Percentiles rank a stretch among this genome's conserved stretches.
phyloP scores from a whole-genome alignment of 2,888 invertebrate species.

The Tachina grossa region DNA sequence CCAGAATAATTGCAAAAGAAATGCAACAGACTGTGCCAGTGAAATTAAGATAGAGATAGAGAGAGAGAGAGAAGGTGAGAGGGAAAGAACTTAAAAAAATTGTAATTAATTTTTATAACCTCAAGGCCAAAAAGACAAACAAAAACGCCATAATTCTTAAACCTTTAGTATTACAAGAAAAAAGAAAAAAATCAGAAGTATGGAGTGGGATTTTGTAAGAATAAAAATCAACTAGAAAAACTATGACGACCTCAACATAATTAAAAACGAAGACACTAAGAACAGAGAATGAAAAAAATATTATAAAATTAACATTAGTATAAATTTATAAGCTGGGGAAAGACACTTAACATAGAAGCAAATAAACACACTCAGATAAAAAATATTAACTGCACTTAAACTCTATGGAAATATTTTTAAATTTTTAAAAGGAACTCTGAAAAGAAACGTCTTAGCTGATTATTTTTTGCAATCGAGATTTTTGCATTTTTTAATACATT shows the following conservation, averaged over 20 bases:
- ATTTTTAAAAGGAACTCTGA: not conserved
- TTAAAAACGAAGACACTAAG: slow-evolving; percentile 3
- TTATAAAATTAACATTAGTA: not conserved
- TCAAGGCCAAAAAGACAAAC: slow-evolving; percentile 74
- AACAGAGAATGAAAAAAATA: slow-evolving; percentile 18
- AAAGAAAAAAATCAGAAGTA: not conserved
- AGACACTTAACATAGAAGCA: not conserved
- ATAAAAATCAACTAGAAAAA: not conserved
- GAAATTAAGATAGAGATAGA: no score
- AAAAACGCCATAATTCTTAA: slow-evolving; percentile 26
- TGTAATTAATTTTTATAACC: slow-evolving; percentile 81
- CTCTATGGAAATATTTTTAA: no score
- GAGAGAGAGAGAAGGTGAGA: slow-evolving; percentile 32
- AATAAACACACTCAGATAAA: not conserved
- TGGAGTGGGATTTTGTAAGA: no score
- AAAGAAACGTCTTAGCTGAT: no score
- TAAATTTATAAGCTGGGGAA: slow-evolving; percentile 12
- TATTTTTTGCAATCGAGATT: no score
- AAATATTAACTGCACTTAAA: no score
- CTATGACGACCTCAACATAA: slow-evolving; percentile 39
- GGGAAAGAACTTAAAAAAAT: slow-evolving; percentile 76
- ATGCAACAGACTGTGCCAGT: slow-evolving; percentile 44
- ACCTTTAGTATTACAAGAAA: slow-evolving; percentile 37
- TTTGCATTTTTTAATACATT: no score
- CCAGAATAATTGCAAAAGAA: slow-evolving; percentile 4